Conservation (phyloP, 2,888 invertebrate genomes). For the Brachynemurus nebulosus region DNA sequence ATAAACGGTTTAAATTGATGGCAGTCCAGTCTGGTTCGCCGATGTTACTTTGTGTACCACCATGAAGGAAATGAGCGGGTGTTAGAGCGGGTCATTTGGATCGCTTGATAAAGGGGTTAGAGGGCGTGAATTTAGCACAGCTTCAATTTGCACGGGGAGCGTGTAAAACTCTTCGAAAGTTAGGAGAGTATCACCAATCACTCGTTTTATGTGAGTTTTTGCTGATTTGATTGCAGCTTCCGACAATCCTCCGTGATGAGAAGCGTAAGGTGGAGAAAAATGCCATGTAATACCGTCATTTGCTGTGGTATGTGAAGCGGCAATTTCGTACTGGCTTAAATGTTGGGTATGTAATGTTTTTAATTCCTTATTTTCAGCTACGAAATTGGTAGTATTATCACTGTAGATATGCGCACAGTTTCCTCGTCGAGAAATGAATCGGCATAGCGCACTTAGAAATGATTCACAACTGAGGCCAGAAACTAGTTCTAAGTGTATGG, state of each 20-base stretch:
- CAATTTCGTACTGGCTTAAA: not conserved
- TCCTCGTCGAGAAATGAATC: constrained; percentile 24
- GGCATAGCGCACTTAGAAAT: constrained; percentile 22
- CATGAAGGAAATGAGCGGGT: no score
- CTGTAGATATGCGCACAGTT: constrained; percentile 19
- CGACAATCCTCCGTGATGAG: constrained; percentile 21
- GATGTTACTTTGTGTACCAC: constrained; percentile 15
- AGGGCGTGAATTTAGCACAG: constrained; percentile 19
- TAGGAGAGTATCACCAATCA: constrained; percentile 12
- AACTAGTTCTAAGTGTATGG: constrained; percentile 24
- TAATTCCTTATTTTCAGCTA: constrained; percentile 18
- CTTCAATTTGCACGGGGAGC: constrained; percentile 18
- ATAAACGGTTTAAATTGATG: no score
- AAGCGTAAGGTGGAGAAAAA: constrained; percentile 20
- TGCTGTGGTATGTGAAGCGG: not conserved
- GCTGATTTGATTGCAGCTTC: constrained; percentile 20
- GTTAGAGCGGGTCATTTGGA: no score
- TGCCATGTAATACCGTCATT: constrained; percentile 15
- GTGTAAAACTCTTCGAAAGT: constrained; percentile 20
- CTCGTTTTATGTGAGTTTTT: constrained; percentile 19
- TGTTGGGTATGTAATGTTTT: not conserved
- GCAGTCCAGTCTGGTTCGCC: no score
- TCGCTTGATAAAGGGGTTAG: no score
- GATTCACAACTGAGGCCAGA: constrained; percentile 21
- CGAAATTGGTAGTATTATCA: constrained; percentile 25